Base-by-base conservation (phyloP, 2,797 vertebrate genomes). In the Prunella strophiata region DNA sequence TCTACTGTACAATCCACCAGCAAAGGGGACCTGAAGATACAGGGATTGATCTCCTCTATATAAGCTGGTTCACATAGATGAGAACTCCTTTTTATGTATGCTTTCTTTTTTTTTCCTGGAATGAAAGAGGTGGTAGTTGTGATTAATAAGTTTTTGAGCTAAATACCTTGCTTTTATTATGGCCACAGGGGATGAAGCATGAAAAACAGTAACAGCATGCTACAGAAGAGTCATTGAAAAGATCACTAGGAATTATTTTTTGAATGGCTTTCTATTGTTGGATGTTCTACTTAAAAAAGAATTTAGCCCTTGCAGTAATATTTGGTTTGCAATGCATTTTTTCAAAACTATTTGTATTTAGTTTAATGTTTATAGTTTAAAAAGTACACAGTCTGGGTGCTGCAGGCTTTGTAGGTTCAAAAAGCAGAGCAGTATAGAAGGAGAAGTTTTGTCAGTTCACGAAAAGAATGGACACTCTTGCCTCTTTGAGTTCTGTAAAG, bases 131-230 rank as follows among this genome's bases (percentile, higher is more conserved):
- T 55, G 25, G 19, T 58, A 84, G 62, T 38, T 85, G 40, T 85
- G 74, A 72, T 84, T 86, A 84, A 55, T 57, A 73, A 82, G 20
- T 40, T 93, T 90, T 86, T 91, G 48, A 84, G 55, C 17, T 70
- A 82, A 94, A 89, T 87, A 45, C n/a, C 55, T 91, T 86, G 54
- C n/a, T 93, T 95, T 87, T 92, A 48, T 89, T 91, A 70, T 1
- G 2, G 52, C 50, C 47, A 42, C 51, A 74, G 55, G 51, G 36
- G 40, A 72, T 36, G 30, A 80, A 68, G 40, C 82, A 77, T 50
- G 50, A 72, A 85, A 95, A 84, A 43, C 27, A 82, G 57, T 66
- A 86, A 3, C 65, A 93, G 18, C 48, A 34, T 58, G 67, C 63
- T 88, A 73, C 16, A 51, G 68, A 93, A 72, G 8, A 87, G 11